Evolutionary conservation across 2,888 invertebrate species (phyloP), one percentile per base, ranked within the genome.

Genomic region (Liopterus haemorrhoidalis): DNA sequence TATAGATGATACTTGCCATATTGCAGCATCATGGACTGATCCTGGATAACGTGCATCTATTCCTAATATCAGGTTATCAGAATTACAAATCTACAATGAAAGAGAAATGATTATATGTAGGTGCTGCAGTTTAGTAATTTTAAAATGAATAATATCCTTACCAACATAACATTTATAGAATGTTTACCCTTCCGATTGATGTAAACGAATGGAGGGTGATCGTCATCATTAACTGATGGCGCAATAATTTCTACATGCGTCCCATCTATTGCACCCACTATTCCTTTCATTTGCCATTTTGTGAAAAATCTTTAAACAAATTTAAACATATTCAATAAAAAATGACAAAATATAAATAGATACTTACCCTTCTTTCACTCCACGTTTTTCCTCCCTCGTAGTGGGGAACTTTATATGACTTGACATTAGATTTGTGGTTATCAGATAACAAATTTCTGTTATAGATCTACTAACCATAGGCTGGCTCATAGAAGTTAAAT

Each of bases 241-340:
- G 37, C 37, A 22, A 38, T 5, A 25, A 38, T 25, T 12, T 38
- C 37, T 25, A 38, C 37, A 35, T 35, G 35, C 18, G 35, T 35
- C 16, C 35, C 35, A 21, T 35, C 35, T 14, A 35, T 35, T n/a
- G 14, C 20, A 22, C 35, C 35, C 8, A 35, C 18, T 3, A 35
- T 24, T 9, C 35, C 35, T 35, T 24, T 35, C 14, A 14, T 18
- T 5, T 24, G 22, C 35, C 35, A 35, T 11, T 35, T 35, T 20
- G 18, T 18, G 33, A 20, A 35, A 35, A 35, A 35, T 22, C 5
- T 8, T 8, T 22, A 8, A 22, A 8, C 8, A n/a, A 8, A 22
- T 22, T 22, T 22, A 22, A 22, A 8, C 8, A 22, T 8, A n/a
- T n/a, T n/a, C n/a, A n/a, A 22, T 22, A 22, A 22, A 8, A 5